phyloP scores from a whole-genome alignment of 2,797 vertebrate species.

The Erpetoichthys calabaricus region DNA sequence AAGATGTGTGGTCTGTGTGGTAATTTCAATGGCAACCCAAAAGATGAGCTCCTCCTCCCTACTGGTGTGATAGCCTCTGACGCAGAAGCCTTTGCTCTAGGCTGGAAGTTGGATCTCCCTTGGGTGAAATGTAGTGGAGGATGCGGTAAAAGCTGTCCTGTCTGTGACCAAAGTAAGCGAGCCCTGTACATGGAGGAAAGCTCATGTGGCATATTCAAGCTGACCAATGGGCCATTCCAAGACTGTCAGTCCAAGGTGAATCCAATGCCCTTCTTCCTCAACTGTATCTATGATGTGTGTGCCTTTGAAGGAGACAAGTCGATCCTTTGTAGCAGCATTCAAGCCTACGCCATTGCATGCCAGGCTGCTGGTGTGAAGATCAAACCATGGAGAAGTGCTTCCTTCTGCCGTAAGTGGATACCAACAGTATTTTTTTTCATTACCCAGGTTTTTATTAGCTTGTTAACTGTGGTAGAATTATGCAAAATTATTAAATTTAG shows the following conservation, averaged over 20 bases:
- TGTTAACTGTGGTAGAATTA: too few species aligned
- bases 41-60: constrained; percentile 46
- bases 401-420: constrained; percentile 46
- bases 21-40: constrained; percentile 49
- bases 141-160: constrained; percentile 25
- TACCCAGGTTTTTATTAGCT: too few species aligned
- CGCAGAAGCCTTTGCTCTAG: constrained; percentile 30
- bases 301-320: accelerated
- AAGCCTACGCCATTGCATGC: constrained; percentile 33
- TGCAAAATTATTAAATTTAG: too few species aligned
- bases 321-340: constrained; percentile 35
- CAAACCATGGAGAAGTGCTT: constrained; percentile 25
- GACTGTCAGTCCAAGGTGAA: constrained; percentile 34
- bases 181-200: background rate
- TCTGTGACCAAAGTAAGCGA: constrained; percentile 13
- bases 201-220: constrained; percentile 42
- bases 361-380: constrained; percentile 17
- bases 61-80: background rate
- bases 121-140: constrained; percentile 29
- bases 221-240: constrained; percentile 37
- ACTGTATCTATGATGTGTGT: constrained; percentile 38
- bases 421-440: too few species aligned
- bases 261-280: constrained; percentile 23
- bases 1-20: constrained; percentile 55
- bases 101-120: constrained; percentile 41